phyloP scores from a whole-genome alignment of 2,888 invertebrate genomes.

The Drosophila falleni region DNA sequence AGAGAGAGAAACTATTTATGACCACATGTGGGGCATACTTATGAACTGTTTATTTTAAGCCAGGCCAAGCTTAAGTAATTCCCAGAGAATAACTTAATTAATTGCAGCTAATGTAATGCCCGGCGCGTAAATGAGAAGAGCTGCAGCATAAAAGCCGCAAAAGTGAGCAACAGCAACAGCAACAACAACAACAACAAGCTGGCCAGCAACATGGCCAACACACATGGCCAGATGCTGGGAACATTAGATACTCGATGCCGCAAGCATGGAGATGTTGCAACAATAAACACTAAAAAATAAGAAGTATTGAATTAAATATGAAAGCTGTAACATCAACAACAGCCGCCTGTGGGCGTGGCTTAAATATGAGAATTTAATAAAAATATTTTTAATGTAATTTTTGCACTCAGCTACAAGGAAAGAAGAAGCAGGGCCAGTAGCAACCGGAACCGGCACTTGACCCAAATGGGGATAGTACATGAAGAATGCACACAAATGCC shows the following conservation, averaged over 20 bases:
- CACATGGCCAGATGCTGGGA: constrained; percentile 17
- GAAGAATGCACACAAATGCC: constrained; percentile 49
- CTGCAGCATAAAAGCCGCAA: constrained; percentile 48
- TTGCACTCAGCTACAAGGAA: constrained; percentile 5
- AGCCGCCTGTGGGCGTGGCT: constrained; percentile 28
- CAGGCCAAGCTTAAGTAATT: constrained; percentile 62
- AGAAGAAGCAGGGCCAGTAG: constrained; percentile 28
- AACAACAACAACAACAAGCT: constrained; percentile 13
- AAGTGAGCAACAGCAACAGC: constrained; percentile 40
- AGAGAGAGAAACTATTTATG: constrained; percentile 46
- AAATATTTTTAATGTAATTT: constrained; percentile 78
- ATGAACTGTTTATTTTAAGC: constrained; percentile 75
- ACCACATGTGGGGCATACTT: constrained; percentile 58
- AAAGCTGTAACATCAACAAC: constrained; percentile 50
- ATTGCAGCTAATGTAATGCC: constrained; percentile 76
- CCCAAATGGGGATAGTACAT: constrained; percentile 28
- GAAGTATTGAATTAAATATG: constrained; percentile 65
- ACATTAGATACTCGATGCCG: constrained; percentile 10
- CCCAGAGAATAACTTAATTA: constrained; percentile 75
- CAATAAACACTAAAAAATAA: constrained; percentile 28
- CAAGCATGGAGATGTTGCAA: constrained; percentile 45
- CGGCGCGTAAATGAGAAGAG: constrained; percentile 29
- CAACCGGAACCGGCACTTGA: constrained; percentile 56
- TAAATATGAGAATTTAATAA: constrained; percentile 72
- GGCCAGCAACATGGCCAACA: constrained; percentile 12